Base-by-base conservation (phyloP, 1,140 invertebrate species). In the Aphidius gifuensis region DNA sequence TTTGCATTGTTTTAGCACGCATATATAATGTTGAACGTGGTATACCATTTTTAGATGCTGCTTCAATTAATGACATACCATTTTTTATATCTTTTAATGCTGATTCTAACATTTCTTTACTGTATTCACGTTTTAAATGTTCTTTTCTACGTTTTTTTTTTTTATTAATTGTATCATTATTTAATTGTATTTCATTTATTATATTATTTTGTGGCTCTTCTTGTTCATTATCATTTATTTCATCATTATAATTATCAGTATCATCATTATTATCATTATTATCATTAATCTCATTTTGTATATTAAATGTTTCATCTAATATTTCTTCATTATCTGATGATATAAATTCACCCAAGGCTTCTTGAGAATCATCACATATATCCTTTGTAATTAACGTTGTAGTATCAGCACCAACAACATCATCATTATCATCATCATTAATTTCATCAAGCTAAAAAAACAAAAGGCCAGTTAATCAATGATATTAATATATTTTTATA, bases 1-100 rank as follows among this genome's bases (percentile, higher is more conserved):
- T 74, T 32, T 80, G 79, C 23, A 80, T 66, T 38, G 73, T 66
- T 66, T 79, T 81, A 11, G 81, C 82, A 58, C 79, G 68, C 72
- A 82, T 79, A 11, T 83, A 83, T 7, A 83, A 69, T 0, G 82
- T 83, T 0, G 80, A 82, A 48, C 80, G 73, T 9, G 81, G 81
- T 66, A 82, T 82, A 60, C 78, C 72, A 63, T 82, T 71, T 42
- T 67, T 75, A 0, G 72, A 73, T 5, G 81, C 69, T 48, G 81
- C 76, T 61, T 82, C 80, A 61, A 81, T 64, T 44, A 82, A 69
- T 2, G 78, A 74, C 56, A 72, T 72, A 0, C 82, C 82, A 5
- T 70, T 60, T 44, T 69, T 72, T 42, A 83, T 67, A 62, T 82
- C 81, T 56, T 72, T 69, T 45, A 83, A 76, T 16, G 82, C 82